Conservation (phyloP, 2,113 vertebrate species). For the Xenotilapia flavipinnis region DNA sequence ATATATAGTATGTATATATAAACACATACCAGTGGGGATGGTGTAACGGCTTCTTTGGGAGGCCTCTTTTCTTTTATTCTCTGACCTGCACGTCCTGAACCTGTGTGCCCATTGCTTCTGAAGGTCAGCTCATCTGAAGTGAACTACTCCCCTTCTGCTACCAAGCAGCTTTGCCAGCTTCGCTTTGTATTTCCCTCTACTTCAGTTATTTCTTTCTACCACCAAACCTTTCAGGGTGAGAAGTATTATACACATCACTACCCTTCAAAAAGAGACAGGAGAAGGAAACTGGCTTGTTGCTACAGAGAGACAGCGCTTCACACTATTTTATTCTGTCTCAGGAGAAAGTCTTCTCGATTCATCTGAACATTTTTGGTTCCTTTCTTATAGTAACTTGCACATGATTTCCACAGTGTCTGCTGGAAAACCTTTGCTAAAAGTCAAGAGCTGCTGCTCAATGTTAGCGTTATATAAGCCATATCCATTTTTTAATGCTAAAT, state of each 20-base stretch:
- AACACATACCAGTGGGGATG: not conserved
- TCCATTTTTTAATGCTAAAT: not conserved
- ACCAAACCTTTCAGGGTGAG: constrained; percentile 7
- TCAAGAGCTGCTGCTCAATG: not conserved
- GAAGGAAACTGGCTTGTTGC: constrained; percentile 24
- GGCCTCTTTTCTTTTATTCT: not conserved
- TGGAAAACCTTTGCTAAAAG: not conserved
- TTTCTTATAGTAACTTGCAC: not conserved
- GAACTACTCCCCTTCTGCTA: not conserved
- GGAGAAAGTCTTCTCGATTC: constrained; percentile 33
- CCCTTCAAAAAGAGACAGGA: constrained; percentile 41
- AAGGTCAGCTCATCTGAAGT: not conserved
- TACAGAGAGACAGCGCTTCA: constrained; percentile 16
- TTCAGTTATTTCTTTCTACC: constrained; percentile 1
- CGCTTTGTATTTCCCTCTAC: constrained; percentile 22
- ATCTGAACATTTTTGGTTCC: constrained; percentile 19
- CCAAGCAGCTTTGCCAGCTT: not conserved
- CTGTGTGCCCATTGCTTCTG: not conserved
- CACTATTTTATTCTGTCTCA: constrained; percentile 26
- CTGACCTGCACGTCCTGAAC: not conserved
- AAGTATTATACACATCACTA: constrained; percentile 49
- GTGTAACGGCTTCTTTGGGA: not conserved
- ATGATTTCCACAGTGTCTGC: not conserved
- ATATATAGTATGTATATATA: not conserved
- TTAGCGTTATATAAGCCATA: not conserved